Evolutionary conservation across 2,797 vertebrate species (phyloP), one percentile per base, ranked within the genome.

Genomic region (Pelodytes ibericus): DNA sequence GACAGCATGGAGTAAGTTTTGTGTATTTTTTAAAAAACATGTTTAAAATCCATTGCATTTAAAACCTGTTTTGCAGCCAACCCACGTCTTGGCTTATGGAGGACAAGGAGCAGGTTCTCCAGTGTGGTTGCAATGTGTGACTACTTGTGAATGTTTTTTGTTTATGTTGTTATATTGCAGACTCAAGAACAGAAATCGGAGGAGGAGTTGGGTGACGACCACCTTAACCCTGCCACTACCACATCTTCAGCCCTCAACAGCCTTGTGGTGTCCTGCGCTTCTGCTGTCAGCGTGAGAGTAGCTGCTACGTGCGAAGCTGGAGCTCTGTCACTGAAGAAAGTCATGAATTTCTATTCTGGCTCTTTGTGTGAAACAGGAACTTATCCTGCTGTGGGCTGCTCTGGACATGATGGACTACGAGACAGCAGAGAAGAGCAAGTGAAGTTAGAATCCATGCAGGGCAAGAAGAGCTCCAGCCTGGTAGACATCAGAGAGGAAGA

Each of bases 381-480:
- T 53, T 87, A 81, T 8, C 16, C 81, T 2, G 81, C 84, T 4
- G n/a, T 79, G 1, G 69, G 82, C 26, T 84, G 83, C 22, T 51
- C 82, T 2, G 88, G 86, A 72, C 80, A 86, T 0, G 90, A 93
- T 60, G 84, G 87, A 22, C 73, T 85, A 62, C 81, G 85, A 83
- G 74, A 92, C 75, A 90, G 90, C 84, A 81, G 90, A 73, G 88
- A 92, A 77, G 92, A 93, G 63, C 91, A 91, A 77, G 90, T 94
- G 30, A 94, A 87, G 59, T 89, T 89, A 83, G 96, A 96, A 63
- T 93, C 95, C 0, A 91, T 92, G 86, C 96, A 97, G 83, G 94
- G 93, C 6, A 99, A 96, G 91, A 99, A 99, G 88, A 99, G 97
- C 87, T 98, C 93, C 83, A 99, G 98, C 85, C 93, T 98, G 0